Evolutionary conservation across 1,140 invertebrate genomes (phyloP).

Genomic region (Argopecten irradians): DNA sequence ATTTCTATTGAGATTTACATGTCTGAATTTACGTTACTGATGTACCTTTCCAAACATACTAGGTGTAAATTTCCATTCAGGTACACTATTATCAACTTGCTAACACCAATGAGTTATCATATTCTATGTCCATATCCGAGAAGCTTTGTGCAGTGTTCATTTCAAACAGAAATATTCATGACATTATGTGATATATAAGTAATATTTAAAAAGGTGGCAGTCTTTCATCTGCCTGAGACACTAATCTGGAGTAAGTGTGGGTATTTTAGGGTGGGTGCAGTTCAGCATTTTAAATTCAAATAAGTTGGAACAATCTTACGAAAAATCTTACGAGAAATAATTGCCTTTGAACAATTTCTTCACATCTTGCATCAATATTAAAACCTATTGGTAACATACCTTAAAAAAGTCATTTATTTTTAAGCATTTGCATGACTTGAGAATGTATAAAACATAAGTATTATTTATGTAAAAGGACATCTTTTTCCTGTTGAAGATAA

Average conservation of each 20-base stretch:
- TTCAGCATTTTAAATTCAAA: neutral
- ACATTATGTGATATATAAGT: neutral
- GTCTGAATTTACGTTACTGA: neutral
- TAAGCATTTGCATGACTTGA: neutral
- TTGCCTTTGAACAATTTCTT: neutral
- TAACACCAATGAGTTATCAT: neutral
- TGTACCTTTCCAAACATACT: neutral
- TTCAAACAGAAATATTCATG: constrained; percentile 23
- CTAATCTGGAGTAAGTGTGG: neutral
- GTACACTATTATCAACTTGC: neutral
- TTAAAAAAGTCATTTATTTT: neutral
- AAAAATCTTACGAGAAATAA: neutral
- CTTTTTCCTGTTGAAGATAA: no score
- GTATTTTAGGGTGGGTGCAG: neutral
- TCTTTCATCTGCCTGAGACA: neutral
- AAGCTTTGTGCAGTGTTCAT: neutral
- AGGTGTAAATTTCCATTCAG: neutral
- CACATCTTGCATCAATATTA: neutral
- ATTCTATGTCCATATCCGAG: neutral
- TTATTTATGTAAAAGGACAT: no score
- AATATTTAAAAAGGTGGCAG: neutral
- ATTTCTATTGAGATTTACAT: neutral
- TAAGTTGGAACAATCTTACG: no score
- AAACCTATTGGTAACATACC: neutral
- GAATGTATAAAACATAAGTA: no score